These are phyloP conservation scores for Sebastes vulpes DNA, from an alignment of 2,797 vertebrate species.

Conservation along the genomic window DNA sequence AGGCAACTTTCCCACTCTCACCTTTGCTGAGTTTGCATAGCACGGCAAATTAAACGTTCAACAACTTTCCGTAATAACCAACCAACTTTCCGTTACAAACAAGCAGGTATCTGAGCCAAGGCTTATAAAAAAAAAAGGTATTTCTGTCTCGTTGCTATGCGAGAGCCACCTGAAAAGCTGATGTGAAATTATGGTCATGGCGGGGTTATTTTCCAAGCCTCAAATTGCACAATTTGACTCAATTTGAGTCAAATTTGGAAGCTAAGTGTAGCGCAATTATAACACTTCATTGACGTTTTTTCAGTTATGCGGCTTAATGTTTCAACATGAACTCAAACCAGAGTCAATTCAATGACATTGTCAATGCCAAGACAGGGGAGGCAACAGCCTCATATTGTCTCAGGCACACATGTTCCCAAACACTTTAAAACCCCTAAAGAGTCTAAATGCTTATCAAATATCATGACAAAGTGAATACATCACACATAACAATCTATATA, in stretches of 20 bases:
- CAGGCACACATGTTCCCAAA: constrained; percentile 1
- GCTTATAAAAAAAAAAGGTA: constrained; percentile 17
- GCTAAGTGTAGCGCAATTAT: constrained; percentile 43
- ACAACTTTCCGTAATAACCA: constrained; percentile 34
- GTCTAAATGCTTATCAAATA: neutral
- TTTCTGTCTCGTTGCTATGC: constrained; percentile 5
- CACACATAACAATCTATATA: neutral
- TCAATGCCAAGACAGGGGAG: constrained; percentile 5
- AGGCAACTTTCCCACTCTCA: constrained; percentile 20
- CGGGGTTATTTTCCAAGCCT: constrained; percentile 51
- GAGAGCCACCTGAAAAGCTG: constrained; percentile 42
- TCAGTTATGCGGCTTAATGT: constrained; percentile 23
- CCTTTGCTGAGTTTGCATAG: constrained; percentile 34
- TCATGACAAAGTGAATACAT: neutral
- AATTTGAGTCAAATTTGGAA: constrained; percentile 42
- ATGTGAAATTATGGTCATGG: constrained; percentile 42
- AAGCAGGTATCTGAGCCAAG: constrained; percentile 43
- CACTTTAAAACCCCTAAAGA: neutral
- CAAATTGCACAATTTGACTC: constrained; percentile 55
- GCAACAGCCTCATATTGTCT: neutral
- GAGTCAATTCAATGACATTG: constrained; percentile 29
- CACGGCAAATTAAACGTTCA: constrained; percentile 6
- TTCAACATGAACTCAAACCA: constrained; percentile 42
- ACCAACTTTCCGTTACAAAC: constrained; percentile 56
- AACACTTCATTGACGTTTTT: constrained; percentile 41